Base-by-base conservation (phyloP, 2,797 vertebrate genomes). In the Paratrypauchen microcephalus region DNA sequence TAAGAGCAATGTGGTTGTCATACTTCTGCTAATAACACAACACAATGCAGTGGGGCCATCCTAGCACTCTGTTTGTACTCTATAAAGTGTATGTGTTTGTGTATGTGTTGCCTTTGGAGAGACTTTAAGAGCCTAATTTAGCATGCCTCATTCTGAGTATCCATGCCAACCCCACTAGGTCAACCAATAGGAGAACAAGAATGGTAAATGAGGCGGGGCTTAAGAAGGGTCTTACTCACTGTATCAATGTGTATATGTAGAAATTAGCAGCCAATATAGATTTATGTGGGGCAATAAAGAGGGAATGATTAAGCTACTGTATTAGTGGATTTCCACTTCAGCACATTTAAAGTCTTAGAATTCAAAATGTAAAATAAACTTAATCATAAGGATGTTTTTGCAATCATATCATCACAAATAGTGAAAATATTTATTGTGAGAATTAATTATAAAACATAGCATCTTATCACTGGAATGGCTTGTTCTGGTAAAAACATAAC, bases 161-260 rank as follows among this genome's bases (percentile, higher is more conserved):
- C 92, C 87, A 93, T 93, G 92, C 80, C 91, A 93, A 94, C 93
- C 84, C 72, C 74, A 91, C 83, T 91, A 90, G 92, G 91, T 93
- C 93, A 94, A 74, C 92, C 93, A 94, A 92, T 93, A 78, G 77
- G 74, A 86, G 66, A 68, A 66, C 65, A 52, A 8, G 23, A 72
- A 69, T 67, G 68, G 59, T 64, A 6, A 0, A 60, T 1, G 68
- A 48, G 87, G 88, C 61, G 90, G 88, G 70, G 87, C 82, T 80
- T 76, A 57, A 74, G 73, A 70, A 86, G 77, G 72, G 75, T 66
- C 64, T 75, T 82, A 86, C 88, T 80, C 73, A 75, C 55, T 62
- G 28, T 59, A 68, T 55, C 76, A 66, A 70, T 69, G 78, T 59
- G 75, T 73, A 80, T 73, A 65, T 2, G 8, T 23, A 65, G 2